Conservation (phyloP, 2,113 vertebrate species). For the Okapia johnstoni region DNA sequence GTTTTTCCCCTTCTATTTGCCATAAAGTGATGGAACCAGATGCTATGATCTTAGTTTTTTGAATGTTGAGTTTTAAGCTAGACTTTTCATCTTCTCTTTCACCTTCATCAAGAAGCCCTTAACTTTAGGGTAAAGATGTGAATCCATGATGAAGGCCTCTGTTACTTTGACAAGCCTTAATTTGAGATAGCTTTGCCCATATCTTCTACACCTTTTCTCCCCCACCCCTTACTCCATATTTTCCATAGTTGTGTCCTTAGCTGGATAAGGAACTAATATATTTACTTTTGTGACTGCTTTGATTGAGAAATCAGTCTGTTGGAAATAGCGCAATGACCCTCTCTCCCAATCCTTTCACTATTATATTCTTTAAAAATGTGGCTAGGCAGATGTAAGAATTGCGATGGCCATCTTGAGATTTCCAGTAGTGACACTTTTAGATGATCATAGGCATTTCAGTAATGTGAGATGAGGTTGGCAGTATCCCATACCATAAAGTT, state of each 20-base stretch:
- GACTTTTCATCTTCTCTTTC: neutral
- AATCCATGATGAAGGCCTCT: neutral
- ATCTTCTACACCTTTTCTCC: neutral
- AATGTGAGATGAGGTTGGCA: neutral
- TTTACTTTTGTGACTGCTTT: neutral
- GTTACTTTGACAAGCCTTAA: neutral
- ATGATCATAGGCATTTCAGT: neutral
- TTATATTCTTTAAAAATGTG: neutral
- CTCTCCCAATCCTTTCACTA: neutral
- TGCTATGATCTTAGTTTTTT: neutral
- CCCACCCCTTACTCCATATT: fast-evolving
- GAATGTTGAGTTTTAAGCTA: neutral
- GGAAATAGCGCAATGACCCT: neutral
- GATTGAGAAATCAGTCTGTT: neutral
- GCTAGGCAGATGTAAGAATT: neutral
- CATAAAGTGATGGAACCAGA: neutral
- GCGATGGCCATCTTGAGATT: conserved; percentile 1
- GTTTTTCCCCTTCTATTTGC: neutral
- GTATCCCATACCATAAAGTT: neutral
- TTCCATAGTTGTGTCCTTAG: neutral
- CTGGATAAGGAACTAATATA: neutral
- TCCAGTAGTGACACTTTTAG: neutral
- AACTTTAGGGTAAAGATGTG: neutral
- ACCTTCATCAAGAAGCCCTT: neutral
- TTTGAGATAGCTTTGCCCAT: neutral